phyloP scores from a whole-genome alignment of 1,140 invertebrate species.

The Lepidurus packardi region DNA sequence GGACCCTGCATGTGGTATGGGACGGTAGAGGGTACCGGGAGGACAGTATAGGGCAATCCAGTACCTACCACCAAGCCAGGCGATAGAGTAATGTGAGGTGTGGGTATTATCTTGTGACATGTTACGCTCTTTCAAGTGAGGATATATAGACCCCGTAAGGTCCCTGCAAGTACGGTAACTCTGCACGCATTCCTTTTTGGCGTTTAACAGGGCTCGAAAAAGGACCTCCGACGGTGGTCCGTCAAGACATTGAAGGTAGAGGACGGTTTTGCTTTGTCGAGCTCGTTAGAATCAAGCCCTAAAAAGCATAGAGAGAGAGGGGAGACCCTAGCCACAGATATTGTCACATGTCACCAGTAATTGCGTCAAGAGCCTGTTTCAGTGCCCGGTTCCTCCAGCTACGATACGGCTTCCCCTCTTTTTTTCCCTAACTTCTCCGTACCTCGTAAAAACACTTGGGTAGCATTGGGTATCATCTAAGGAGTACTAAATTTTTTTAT shows the following conservation, averaged over 20 bases:
- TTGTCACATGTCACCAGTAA: slow-evolving; percentile 19
- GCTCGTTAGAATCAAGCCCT: neutral
- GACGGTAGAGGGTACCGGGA: neutral
- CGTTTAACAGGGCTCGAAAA: neutral
- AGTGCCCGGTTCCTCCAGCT: neutral
- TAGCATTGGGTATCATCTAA: too few relatives aligned
- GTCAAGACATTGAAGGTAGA: neutral
- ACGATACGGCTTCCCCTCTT: neutral
- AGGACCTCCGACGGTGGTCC: neutral
- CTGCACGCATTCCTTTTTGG: too few relatives aligned
- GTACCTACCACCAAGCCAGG: neutral
- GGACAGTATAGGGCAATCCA: neutral
- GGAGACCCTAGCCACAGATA: neutral
- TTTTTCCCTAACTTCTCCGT: neutral
- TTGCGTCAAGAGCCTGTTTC: neutral
- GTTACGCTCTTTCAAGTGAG: neutral
- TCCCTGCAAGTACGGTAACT: too few relatives aligned
- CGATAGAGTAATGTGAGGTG: neutral
- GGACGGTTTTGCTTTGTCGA: neutral
- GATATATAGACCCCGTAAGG: too few relatives aligned
- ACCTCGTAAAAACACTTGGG: too few relatives aligned
- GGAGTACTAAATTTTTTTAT: too few relatives aligned
- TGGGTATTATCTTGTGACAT: neutral
- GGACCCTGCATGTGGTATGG: neutral
- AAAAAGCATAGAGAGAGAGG: neutral